phyloP scores from a whole-genome alignment of 2,797 vertebrate genomes.

The Thalassophryne amazonica region DNA sequence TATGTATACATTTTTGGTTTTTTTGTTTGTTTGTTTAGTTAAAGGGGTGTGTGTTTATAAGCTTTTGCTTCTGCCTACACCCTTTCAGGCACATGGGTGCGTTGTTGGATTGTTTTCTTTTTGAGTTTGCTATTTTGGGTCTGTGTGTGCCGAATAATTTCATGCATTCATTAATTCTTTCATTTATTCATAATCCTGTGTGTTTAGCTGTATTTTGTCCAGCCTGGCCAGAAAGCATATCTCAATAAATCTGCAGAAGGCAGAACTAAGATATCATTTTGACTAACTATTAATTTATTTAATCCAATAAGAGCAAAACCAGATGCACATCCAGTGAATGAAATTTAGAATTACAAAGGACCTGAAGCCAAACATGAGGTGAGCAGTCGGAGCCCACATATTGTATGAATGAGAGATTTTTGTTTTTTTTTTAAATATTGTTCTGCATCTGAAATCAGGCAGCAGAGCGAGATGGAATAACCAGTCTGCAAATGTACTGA shows the following conservation, averaged over 20 bases:
- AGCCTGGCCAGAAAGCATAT: slow-evolving; percentile 34
- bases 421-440: slow-evolving; percentile 56
- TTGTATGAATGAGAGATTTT: slow-evolving; percentile 54
- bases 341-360: slow-evolving; percentile 42
- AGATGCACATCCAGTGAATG: slow-evolving; percentile 62
- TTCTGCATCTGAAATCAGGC: slow-evolving; percentile 56
- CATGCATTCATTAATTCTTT: too few species aligned
- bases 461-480: slow-evolving; percentile 20
- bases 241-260: slow-evolving; percentile 12
- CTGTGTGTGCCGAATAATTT: too few species aligned
- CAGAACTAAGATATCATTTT: slow-evolving; percentile 38
- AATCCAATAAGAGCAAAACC: slow-evolving; percentile 60
- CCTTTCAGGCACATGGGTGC: too few species aligned
- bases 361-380: slow-evolving; percentile 65
- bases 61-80: too few species aligned
- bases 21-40: too few species aligned
- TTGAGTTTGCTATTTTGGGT: too few species aligned
- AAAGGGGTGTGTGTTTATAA: too few species aligned
- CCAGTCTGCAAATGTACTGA: slow-evolving; percentile 31
- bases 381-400: slow-evolving; percentile 26
- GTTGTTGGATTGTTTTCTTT: too few species aligned
- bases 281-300: slow-evolving; percentile 55
- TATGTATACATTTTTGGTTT: too few species aligned
- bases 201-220: background rate
- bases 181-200: slow-evolving; percentile 31